These are phyloP conservation scores for Erythrocebus patas DNA, from an alignment of 2,113 vertebrate genomes.

Conservation along the genomic window DNA sequence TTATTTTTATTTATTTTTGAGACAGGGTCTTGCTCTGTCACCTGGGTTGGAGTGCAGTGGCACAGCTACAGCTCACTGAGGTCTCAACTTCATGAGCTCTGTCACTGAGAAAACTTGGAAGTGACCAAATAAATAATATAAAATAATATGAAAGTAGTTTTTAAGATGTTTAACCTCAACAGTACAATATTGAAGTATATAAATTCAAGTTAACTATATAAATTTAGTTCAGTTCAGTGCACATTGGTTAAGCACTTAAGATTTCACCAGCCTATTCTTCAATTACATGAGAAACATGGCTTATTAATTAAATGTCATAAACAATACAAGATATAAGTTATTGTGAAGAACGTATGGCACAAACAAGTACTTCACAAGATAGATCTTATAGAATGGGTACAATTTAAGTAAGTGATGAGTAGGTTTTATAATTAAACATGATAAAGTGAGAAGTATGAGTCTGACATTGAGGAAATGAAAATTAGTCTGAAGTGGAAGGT, in stretches of 20 bases:
- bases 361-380: not conserved
- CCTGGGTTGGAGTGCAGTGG: too few relatives aligned
- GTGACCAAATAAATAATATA: not conserved
- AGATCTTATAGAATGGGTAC: not conserved
- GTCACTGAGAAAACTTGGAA: not conserved
- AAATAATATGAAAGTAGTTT: not conserved
- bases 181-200: not conserved
- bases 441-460: not conserved
- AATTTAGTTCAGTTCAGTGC: not conserved
- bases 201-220: not conserved
- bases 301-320: constrained; percentile 7
- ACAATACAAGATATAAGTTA: not conserved
- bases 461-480: not conserved
- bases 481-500: not conserved
- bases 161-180: not conserved
- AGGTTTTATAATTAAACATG: not conserved
- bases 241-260: not conserved
- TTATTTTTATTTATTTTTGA: not conserved
- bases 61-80: too few relatives aligned
- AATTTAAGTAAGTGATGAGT: not conserved
- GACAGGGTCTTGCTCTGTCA: too few relatives aligned
- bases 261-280: not conserved
- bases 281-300: not conserved
- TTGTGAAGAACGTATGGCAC: not conserved
- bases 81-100: too few relatives aligned